A percentile compares a stretch with the other conserved stretches of the same genome.
These are phyloP conservation scores for Crotalus helleri DNA, from an alignment of 2,113 vertebrate species.

Conservation along the genomic window DNA sequence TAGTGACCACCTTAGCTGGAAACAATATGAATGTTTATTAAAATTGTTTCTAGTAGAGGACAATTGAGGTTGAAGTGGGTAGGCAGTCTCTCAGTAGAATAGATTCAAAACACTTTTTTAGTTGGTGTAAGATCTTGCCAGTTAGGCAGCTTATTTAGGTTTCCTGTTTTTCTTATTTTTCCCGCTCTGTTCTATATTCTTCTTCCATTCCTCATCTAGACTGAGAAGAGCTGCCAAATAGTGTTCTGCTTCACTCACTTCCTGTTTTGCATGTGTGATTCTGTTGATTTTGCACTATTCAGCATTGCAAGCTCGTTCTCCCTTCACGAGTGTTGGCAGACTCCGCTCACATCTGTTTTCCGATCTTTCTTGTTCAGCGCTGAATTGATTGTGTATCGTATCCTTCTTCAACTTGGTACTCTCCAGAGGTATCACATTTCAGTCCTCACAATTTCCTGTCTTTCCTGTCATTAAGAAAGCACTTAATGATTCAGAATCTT, in stretches of 20 bases:
- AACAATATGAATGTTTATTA: neutral
- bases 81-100: neutral
- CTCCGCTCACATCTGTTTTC: slow-evolving; percentile 3
- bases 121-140: neutral
- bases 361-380: neutral
- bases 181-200: neutral
- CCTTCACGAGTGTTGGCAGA: neutral
- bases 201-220: slow-evolving; percentile 2
- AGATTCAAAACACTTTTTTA: neutral
- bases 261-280: neutral
- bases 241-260: neutral
- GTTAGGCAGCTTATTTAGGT: neutral
- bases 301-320: neutral
- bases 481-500: neutral
- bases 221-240: neutral
- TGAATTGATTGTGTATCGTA: neutral
- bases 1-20: neutral
- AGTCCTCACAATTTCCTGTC: neutral
- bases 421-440: neutral
- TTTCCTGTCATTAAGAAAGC: neutral
- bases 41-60: neutral
- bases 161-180: slow-evolving; percentile 15
- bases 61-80: neutral
- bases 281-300: neutral
- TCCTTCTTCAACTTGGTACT: neutral